Evolutionary conservation across 2,888 invertebrate species (phyloP), one percentile per base, ranked within the genome.

Genomic region (Drosophila fulvimacula): DNA sequence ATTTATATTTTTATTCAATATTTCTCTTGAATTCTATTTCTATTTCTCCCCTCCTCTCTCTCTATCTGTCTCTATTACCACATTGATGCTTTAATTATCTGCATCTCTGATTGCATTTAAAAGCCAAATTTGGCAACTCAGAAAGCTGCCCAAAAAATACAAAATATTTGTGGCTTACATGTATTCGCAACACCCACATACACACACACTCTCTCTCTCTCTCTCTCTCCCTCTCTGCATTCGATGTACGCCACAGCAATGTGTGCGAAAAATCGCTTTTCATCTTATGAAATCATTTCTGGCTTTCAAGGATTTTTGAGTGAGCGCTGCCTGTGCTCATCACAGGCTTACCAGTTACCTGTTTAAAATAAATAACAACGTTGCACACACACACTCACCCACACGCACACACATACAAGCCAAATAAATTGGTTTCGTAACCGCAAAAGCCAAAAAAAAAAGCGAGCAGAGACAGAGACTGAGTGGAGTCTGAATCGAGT

Each of bases 391-490:
- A 53, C 38, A 21, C 17, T 42, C 27, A 57, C 51, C 27, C 17
- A n/a, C 19, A 60, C 30, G 2, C 24, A 41, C 51, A 39, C 52
- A 59, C 11, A 44, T n/a, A n/a, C 39, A 76, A 78, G 73, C 82
- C 80, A 90, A 91, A 90, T 91, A 91, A 91, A 91, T 91, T 90
- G 90, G 83, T 90, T 91, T 90, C 84, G 86, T 80, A 88, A 90
- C 90, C 90, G 84, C 91, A 91, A 86, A 83, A 87, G 84, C 88
- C 88, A 76, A 68, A 27, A 46, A 44, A 44, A 46, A 77, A 87
- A 79, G 10, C 72, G 69, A 79, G 75, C 64, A 69, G 51, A 72
- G 39, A 42, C 58, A 63, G 52, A 55, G 57, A 30, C 65, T 27
- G 58, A 55, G 32, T 42, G 46, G 46, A 62, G 48, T 27, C 64